phyloP scores from a whole-genome alignment of 2,113 vertebrate genomes.

The Corydoras maculifer region DNA sequence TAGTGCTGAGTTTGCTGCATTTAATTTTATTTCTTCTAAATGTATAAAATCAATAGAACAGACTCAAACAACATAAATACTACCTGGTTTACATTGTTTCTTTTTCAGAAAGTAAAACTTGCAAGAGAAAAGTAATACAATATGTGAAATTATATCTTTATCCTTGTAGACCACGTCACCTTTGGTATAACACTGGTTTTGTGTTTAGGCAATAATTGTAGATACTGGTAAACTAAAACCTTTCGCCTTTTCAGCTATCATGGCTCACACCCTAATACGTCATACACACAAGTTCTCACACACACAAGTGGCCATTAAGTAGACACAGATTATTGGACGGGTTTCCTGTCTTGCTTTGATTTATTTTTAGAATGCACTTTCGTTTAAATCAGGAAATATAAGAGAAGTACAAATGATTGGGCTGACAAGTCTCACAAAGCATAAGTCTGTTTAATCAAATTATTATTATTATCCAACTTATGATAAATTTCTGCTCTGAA shows the following conservation, averaged over 20 bases:
- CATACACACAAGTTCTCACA: background rate
- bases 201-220: conserved; percentile 27
- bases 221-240: conserved; percentile 26
- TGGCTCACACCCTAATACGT: conserved; percentile 21
- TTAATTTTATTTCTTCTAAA: too few relatives aligned
- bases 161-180: conserved; percentile 16
- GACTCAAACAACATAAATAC: too few relatives aligned
- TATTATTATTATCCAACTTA: too few relatives aligned
- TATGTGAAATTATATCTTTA: conserved; percentile 28
- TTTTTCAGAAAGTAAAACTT: too few relatives aligned
- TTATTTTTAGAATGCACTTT: too few relatives aligned
- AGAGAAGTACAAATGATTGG: conserved; percentile 16
- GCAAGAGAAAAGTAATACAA: conserved; percentile 1
- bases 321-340: background rate
- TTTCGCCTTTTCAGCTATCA: conserved; percentile 28
- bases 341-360: too few relatives aligned
- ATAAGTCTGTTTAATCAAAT: too few relatives aligned
- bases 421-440: conserved; percentile 13
- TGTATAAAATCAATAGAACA: too few relatives aligned
- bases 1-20: too few relatives aligned
- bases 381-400: too few relatives aligned
- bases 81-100: too few relatives aligned
- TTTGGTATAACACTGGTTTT: conserved; percentile 24
- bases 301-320: conserved; percentile 11
- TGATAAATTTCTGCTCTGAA: background rate